Percentiles rank a stretch among this genome's conserved stretches.
phyloP scores from a whole-genome alignment of 2,888 invertebrate genomes.

The Penaeus monodon region DNA sequence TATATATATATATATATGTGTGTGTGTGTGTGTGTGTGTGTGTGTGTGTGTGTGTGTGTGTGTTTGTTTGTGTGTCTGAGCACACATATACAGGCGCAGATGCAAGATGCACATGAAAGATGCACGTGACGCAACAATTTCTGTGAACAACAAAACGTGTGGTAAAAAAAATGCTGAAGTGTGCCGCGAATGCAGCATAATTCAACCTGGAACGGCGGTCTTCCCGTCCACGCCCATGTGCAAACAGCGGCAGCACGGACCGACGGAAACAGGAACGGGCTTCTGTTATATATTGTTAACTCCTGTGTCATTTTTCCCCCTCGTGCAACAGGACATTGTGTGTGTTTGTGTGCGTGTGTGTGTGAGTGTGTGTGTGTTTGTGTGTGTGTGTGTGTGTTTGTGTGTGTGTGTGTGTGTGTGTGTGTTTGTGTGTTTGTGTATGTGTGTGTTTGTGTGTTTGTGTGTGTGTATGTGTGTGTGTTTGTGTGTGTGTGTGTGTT shows the following conservation, averaged over 20 bases:
- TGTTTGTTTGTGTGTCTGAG: too few relatives aligned
- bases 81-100: too few relatives aligned
- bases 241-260: slow-evolving; percentile 26
- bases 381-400: background rate
- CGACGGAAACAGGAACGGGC: slow-evolving; percentile 24
- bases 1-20: too few relatives aligned
- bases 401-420: background rate
- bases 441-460: too few relatives aligned
- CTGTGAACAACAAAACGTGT: too few relatives aligned
- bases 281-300: slow-evolving; percentile 39
- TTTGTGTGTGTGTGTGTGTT: too few relatives aligned
- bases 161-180: slow-evolving; percentile 20
- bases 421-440: background rate
- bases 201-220: slow-evolving; percentile 14
- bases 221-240: slow-evolving; percentile 18
- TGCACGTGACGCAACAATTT: too few relatives aligned
- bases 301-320: slow-evolving; percentile 31
- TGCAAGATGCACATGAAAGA: too few relatives aligned
- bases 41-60: too few relatives aligned
- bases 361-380: background rate
- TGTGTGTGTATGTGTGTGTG: too few relatives aligned
- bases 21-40: too few relatives aligned
- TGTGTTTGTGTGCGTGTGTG: background rate
- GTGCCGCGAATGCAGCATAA: slow-evolving; percentile 22
- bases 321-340: slow-evolving; percentile 9